A percentile compares a stretch with the other conserved stretches of the same genome.
Conservation (phyloP, 2,113 vertebrate genomes). For the Lophochroa leadbeateri region DNA sequence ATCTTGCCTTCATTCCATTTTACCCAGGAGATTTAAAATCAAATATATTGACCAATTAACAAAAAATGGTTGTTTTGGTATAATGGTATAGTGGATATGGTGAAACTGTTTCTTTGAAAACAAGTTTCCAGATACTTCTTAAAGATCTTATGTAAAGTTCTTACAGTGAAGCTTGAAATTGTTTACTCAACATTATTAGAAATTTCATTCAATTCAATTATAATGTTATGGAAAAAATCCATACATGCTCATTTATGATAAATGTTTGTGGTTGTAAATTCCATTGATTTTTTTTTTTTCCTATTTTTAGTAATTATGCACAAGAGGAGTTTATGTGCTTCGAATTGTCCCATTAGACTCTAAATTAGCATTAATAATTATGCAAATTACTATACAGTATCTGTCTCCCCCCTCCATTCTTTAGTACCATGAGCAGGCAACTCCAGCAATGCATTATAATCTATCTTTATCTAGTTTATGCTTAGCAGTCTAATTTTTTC, state of each 20-base stretch:
- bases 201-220: slow-evolving; percentile 27
- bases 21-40: slow-evolving; percentile 60
- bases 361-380: slow-evolving; percentile 60
- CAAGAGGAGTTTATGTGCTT: slow-evolving; percentile 25
- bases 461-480: slow-evolving; percentile 42
- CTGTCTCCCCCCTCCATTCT: slow-evolving; percentile 8
- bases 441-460: slow-evolving; percentile 76
- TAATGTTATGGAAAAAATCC: slow-evolving; percentile 7
- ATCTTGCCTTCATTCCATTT: slow-evolving; percentile 83
- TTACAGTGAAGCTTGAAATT: slow-evolving; percentile 19
- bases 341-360: slow-evolving; percentile 31
- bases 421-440: slow-evolving; percentile 77
- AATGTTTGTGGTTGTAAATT: slow-evolving; percentile 37
- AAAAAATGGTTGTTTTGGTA: background rate
- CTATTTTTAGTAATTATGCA: slow-evolving; percentile 42
- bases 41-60: background rate
- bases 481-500: slow-evolving; percentile 24
- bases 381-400: slow-evolving; percentile 24
- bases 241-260: slow-evolving; percentile 21
- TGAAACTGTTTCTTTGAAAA: background rate
- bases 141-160: background rate
- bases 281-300: background rate
- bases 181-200: slow-evolving; percentile 9
- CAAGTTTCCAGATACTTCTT: background rate
- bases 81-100: background rate